These are phyloP conservation scores for Reticulitermes lucifugus DNA, from an alignment of 2,888 invertebrate genomes.

Conservation along the genomic window DNA sequence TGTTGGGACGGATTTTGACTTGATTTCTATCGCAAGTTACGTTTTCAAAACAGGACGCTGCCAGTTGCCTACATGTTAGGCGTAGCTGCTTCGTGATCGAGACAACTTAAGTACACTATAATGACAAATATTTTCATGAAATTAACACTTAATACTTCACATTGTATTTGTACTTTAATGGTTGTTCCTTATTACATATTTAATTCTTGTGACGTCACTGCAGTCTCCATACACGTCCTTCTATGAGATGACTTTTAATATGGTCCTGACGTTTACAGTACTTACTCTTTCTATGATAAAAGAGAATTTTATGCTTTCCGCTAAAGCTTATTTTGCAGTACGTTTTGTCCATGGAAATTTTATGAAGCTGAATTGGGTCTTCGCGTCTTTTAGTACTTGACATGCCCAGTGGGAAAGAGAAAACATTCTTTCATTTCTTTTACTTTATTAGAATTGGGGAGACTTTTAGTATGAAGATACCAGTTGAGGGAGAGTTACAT, in stretches of 20 bases:
- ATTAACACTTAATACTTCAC: not conserved
- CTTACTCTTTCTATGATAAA: not conserved
- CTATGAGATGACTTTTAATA: not conserved
- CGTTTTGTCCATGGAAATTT: not conserved
- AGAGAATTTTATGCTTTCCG: conserved; percentile 1
- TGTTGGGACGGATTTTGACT: too few species aligned
- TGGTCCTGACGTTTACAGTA: not conserved
- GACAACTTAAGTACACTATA: too few species aligned
- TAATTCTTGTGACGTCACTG: not conserved
- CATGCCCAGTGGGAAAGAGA: not conserved
- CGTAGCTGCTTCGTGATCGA: too few species aligned
- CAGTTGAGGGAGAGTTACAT: not conserved
- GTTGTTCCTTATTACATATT: not conserved
- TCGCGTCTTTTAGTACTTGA: not conserved
- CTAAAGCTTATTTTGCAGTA: not conserved
- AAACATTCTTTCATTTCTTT: not conserved
- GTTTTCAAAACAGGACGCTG: too few species aligned
- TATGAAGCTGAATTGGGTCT: not conserved
- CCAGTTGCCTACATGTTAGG: too few species aligned
- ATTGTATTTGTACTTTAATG: not conserved
- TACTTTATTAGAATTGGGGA: not conserved
- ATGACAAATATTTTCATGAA: too few species aligned
- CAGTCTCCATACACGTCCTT: too few species aligned
- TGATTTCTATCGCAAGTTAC: too few species aligned
- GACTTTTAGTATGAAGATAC: not conserved